phyloP scores from a whole-genome alignment of 1,140 invertebrate species.

The Lucilia cuprina region DNA sequence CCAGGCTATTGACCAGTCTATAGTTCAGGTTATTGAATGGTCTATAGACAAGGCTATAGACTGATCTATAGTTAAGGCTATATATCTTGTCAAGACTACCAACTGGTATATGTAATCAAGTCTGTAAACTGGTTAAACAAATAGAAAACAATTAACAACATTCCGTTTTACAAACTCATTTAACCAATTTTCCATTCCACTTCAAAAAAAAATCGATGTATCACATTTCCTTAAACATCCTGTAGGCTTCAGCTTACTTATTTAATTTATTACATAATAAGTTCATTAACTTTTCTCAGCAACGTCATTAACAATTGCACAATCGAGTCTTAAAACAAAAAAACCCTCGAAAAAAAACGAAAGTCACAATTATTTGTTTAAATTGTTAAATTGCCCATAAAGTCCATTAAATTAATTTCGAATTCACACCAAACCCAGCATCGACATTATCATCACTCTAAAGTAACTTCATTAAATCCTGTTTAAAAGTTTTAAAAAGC shows the following conservation, averaged over 20 bases:
- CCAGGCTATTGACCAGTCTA: no score
- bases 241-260: background rate
- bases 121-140: no score
- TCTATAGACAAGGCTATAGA: no score
- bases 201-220: background rate
- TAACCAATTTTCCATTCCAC: no score
- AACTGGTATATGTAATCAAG: no score
- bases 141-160: no score
- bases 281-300: background rate
- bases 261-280: background rate
- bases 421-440: background rate
- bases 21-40: no score
- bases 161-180: no score
- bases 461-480: background rate
- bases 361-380: conserved; percentile 3
- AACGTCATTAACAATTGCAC: background rate
- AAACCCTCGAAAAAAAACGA: background rate
- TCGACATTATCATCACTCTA: background rate
- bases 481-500: background rate
- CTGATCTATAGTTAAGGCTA: no score
- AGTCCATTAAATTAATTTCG: background rate
- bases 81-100: no score
- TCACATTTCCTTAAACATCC: background rate
- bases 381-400: conserved; percentile 3
- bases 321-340: background rate